Conservation (phyloP, 2,888 invertebrate species). For the Eilema griseolum region DNA sequence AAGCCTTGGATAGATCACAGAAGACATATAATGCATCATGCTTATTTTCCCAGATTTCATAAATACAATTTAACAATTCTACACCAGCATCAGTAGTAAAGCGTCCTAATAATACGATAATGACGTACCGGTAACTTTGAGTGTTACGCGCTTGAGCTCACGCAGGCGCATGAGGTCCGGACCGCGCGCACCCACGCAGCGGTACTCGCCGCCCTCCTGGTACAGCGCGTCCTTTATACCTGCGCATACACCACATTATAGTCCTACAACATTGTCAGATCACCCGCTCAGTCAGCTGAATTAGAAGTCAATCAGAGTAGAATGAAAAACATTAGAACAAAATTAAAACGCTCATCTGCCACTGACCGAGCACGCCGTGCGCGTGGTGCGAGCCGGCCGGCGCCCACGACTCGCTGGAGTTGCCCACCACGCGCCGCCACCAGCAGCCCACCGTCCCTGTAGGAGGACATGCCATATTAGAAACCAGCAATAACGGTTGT, state of each 20-base stretch:
- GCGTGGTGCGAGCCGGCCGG: constrained; percentile 80
- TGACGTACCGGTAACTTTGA: constrained; percentile 73
- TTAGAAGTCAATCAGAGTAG: not conserved
- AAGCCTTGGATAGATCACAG: too few relatives aligned
- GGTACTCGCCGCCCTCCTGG: constrained; percentile 92
- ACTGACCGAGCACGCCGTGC: constrained; percentile 77
- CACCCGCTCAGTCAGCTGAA: too few relatives aligned
- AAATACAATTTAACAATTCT: too few relatives aligned
- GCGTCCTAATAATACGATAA: too few relatives aligned
- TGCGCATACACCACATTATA: constrained; percentile 35
- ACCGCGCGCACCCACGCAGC: constrained; percentile 88
- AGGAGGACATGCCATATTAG: not conserved
- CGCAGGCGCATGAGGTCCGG: constrained; percentile 70
- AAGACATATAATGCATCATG: too few relatives aligned
- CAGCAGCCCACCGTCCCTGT: constrained; percentile 82
- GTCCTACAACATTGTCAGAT: not conserved
- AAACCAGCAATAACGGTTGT: too few relatives aligned
- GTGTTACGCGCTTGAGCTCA: constrained; percentile 78
- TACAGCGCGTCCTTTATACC: constrained; percentile 90
- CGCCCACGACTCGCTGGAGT: constrained; percentile 74
- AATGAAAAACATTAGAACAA: not conserved
- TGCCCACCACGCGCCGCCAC: constrained; percentile 81
- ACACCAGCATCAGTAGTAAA: too few relatives aligned
- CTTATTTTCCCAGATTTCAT: too few relatives aligned
- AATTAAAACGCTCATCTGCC: not conserved